Evolutionary conservation across 2,888 invertebrate species (phyloP).

Genomic region (Drosophila meridiana): DNA sequence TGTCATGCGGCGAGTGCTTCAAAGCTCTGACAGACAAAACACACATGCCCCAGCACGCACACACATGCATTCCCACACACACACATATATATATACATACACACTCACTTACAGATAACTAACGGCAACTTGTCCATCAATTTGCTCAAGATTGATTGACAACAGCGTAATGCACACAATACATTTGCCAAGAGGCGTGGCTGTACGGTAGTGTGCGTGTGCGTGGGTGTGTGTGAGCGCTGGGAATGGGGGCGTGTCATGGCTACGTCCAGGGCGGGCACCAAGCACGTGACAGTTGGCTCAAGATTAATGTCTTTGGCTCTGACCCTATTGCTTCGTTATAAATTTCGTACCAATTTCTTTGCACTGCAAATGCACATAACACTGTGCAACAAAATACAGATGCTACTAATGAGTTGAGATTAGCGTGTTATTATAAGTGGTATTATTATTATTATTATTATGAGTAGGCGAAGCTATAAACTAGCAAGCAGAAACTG

Average conservation of each 20-base stretch:
- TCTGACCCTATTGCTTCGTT: constrained; percentile 58
- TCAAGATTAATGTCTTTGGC: constrained; percentile 74
- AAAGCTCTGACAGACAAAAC: constrained; percentile 24
- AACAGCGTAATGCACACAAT: constrained; percentile 78
- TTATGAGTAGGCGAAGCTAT: no score
- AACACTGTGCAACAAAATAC: constrained; percentile 38
- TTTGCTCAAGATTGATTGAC: constrained; percentile 81
- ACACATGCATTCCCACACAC: constrained; percentile 11
- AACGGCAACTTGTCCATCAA: constrained; percentile 80
- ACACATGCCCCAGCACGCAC: constrained; percentile 12
- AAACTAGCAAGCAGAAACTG: background rate
- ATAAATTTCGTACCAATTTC: constrained; percentile 58
- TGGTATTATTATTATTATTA: background rate
- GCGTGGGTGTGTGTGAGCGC: background rate
- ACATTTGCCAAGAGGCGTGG: constrained; percentile 57
- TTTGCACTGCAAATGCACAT: constrained; percentile 52
- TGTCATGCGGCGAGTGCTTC: constrained; percentile 24
- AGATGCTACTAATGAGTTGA: background rate
- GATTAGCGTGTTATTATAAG: background rate
- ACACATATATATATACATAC: constrained; percentile 1
- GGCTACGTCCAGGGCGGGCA: constrained; percentile 23
- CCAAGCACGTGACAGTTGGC: constrained; percentile 67
- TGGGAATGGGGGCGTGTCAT: constrained; percentile 7
- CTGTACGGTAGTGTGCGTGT: constrained; percentile 6
- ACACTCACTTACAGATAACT: constrained; percentile 32